phyloP scores from a whole-genome alignment of 2,797 vertebrate genomes.

The Poeciliopsis turneri region DNA sequence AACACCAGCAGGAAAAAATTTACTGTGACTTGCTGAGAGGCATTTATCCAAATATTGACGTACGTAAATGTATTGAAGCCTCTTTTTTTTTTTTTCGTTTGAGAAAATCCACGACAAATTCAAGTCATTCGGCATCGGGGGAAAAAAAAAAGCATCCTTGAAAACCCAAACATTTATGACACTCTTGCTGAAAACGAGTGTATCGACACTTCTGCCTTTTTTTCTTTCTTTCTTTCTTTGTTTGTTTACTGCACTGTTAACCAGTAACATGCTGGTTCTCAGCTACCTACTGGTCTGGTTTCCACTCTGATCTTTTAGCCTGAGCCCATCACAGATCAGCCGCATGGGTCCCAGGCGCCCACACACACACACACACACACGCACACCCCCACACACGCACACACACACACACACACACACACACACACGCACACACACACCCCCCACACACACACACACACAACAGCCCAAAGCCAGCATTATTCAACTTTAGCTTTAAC shows the following conservation, averaged over 20 bases:
- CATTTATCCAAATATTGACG: background rate
- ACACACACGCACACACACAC: background rate
- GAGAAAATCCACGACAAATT: background rate
- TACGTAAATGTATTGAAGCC: background rate
- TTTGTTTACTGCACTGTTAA: constrained; percentile 16
- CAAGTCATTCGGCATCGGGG: background rate
- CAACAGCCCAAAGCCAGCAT: constrained; percentile 54
- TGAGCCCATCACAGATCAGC: constrained; percentile 41
- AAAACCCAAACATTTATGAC: background rate
- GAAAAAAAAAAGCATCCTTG: background rate
- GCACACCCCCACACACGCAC: no score
- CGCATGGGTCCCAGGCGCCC: constrained; percentile 26
- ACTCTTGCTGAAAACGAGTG: background rate
- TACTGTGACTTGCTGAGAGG: no score
- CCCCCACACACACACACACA: no score
- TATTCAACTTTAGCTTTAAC: constrained; percentile 54
- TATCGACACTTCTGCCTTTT: background rate
- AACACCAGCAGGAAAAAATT: background rate
- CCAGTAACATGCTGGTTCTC: constrained; percentile 17
- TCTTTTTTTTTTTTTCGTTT: background rate
- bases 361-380: no score
- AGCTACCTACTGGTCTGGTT: constrained; percentile 23
- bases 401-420: background rate
- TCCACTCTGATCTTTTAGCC: constrained; percentile 21
- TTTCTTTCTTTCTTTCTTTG: background rate